Conservation (phyloP, 2,113 vertebrate species). For the Ailuropoda melanoleuca region DNA sequence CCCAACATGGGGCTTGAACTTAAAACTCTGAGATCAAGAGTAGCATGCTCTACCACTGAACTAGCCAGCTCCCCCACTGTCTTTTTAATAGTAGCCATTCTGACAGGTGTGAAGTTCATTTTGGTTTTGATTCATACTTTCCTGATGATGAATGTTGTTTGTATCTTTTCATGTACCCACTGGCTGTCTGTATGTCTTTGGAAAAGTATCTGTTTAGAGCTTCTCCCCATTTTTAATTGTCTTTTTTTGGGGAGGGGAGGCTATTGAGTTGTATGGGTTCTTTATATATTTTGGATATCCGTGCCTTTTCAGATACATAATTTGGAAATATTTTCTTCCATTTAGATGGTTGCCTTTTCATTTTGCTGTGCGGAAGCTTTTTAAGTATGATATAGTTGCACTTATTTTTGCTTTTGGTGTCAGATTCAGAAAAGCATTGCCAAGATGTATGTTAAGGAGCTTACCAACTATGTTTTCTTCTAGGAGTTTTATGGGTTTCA, state of each 20-base stretch:
- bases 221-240: not conserved
- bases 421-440: not conserved
- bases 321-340: not conserved
- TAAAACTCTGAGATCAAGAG: not conserved
- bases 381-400: not conserved
- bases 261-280: not conserved
- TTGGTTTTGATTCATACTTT: not conserved
- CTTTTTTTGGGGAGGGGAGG: not conserved
- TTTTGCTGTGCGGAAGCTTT: not conserved
- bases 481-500: conserved; percentile 26
- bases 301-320: not conserved
- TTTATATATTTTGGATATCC: not conserved
- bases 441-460: not conserved
- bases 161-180: not conserved
- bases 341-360: not conserved
- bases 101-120: not conserved
- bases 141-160: not conserved
- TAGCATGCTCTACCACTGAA: not conserved
- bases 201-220: not conserved
- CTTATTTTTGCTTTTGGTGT: not conserved
- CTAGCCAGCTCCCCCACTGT: not conserved
- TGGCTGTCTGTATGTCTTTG: not conserved
- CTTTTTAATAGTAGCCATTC: not conserved
- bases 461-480: not conserved
- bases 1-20: not conserved